phyloP scores from a whole-genome alignment of 2,113 vertebrate species.

The Nettapus auritus region DNA sequence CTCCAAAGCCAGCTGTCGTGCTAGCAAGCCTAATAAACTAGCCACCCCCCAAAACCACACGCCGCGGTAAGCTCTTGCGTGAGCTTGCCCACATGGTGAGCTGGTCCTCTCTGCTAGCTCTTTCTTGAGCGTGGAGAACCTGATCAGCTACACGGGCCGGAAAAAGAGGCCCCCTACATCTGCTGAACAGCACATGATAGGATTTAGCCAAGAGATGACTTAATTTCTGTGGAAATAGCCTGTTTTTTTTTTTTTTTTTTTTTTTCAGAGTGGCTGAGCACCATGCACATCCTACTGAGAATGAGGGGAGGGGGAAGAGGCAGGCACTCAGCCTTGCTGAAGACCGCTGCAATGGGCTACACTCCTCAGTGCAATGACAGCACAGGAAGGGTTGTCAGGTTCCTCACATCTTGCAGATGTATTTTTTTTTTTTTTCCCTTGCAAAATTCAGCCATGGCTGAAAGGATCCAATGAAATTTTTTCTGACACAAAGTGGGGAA shows the following conservation, averaged over 20 bases:
- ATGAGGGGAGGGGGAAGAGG: not conserved
- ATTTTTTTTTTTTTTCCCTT: not conserved
- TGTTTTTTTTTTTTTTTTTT: not conserved
- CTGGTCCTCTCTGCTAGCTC: not conserved
- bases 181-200: conserved; percentile 40
- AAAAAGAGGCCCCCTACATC: conserved; percentile 37
- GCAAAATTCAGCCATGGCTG: not conserved
- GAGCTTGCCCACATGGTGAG: conserved; percentile 8
- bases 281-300: not conserved
- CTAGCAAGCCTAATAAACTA: not conserved
- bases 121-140: not conserved
- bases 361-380: not conserved
- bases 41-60: not conserved
- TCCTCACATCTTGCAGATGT: not conserved
- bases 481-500: not conserved
- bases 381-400: not conserved
- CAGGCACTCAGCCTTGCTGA: not conserved
- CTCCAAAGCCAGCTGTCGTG: conserved; percentile 14
- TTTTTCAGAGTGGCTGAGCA: conserved; percentile 14
- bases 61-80: not conserved
- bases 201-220: conserved; percentile 36
- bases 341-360: fast-evolving
- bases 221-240: conserved; percentile 15
- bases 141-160: not conserved
- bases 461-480: not conserved